Base-by-base conservation (phyloP, 1,140 invertebrate genomes). In the Zaprionus kolodkinae region DNA sequence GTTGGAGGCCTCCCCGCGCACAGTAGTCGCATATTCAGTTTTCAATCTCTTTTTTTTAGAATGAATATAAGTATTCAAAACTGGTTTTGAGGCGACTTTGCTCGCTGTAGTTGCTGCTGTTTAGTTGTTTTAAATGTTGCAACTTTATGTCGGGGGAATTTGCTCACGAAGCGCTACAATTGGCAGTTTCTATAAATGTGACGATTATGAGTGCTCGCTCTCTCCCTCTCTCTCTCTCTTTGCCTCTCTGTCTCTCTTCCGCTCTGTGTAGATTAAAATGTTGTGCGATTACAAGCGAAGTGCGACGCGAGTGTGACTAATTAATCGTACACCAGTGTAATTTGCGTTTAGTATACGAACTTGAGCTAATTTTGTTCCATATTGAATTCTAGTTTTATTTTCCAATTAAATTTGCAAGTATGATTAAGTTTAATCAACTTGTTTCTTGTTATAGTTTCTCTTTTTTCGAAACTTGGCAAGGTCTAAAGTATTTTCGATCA, bases 21-120 rank as follows among this genome's bases (percentile, higher is more conserved):
- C 35, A 36, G 40, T 43, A 43, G 40, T 43, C 45, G 33, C 64
- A 61, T 36, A 78, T 81, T 81, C n/a, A 71, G 68, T 64, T 71
- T 77, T 45, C 10, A 71, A 40, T 63, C 3, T 50, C 13, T n/a
- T 61, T 13, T 35, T 55, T 72, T 65, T 52, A 63, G 40, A 73
- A 74, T 54, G 12, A 30, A 36, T 56, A 30, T 61, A 25, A 9
- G 40, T 43, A 59, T 66, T 33, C 50, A 11, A 70, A 78, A 78
- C 72, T 54, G 61, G 72, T 74, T 78, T 78, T 17, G 6, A 43
- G 48, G 13, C 15, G 50, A 33, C 30, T 38, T 43, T 43, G 61
- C n/a, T 64, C 10, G n/a, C 6, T 66, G 15, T 35, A 17, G 36
- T 10, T 35, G 21, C 50, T n/a, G n/a, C n/a, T n/a, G n/a, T n/a